Evolutionary conservation across 2,113 vertebrate species (phyloP), one percentile per base, ranked within the genome.

Genomic region (Hipposideros armiger): DNA sequence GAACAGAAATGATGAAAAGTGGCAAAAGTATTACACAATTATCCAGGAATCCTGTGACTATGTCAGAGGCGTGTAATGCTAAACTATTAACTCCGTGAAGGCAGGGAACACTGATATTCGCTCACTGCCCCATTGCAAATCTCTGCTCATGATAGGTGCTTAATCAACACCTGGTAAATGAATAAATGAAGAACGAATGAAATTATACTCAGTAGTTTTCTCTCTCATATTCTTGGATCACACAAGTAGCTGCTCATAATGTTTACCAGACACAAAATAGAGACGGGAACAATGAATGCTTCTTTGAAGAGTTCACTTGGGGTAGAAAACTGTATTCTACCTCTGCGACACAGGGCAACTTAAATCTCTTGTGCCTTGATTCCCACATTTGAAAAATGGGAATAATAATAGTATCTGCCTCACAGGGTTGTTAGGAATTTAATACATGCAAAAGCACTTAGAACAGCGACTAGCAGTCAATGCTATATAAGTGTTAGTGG

Each of bases 141-240:
- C 20, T 26, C 28, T 47, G 2, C 17, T 6, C 28, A 91, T 26
- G 10, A 1, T 4, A 86, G 32, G 24, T 56, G 28, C n/a, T 92
- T 66, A 90, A 62, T 45, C 94, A 70, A 60, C 22, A 76, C 22
- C 19, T 78, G 7, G 11, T 69, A 52, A 70, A 64, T 84, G 10
- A 69, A 47, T 58, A 45, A 85, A 77, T 67, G 40, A 87, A 67
- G 28, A 94, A 66, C 15, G 54, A 64, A 42, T 32, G n/a, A 64
- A 82, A 73, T 74, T 26, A 73, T 24, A 90, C 30, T 74, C 22
- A 54, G 69, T 78, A 76, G 76, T 91, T 93, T 93, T 66, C n/a
- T 85, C 64, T 93, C 36, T 47, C 36, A n/a, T 47, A 30, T 73
- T 90, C 67, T 95, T 93, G 17, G 50, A 67, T 42, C 19, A 70